phyloP scores from a whole-genome alignment of 2,113 vertebrate genomes.

The Microtus ochrogaster region DNA sequence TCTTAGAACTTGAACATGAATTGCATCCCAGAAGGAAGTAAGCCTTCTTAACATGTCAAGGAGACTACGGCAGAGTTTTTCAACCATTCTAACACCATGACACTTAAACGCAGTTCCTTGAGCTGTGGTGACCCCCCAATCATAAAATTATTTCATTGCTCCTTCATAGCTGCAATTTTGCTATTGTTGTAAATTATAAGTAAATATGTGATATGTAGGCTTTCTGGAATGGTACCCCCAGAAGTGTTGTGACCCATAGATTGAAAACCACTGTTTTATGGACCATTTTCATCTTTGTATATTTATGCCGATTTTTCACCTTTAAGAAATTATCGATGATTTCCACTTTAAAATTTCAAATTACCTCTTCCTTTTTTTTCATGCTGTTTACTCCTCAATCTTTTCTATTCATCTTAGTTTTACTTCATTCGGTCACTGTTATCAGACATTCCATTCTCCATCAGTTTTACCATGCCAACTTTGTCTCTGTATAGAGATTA shows the following conservation, averaged over 20 bases:
- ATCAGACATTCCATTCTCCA: background rate
- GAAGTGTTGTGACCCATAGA: background rate
- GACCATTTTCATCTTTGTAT: background rate
- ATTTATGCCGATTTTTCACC: background rate
- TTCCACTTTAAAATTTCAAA: background rate
- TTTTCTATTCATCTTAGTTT: background rate
- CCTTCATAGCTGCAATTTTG: background rate
- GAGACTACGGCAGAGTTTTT: accelerated
- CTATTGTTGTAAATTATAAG: background rate
- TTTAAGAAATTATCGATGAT: background rate
- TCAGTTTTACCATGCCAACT: background rate
- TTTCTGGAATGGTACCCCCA: background rate
- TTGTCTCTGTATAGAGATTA: background rate
- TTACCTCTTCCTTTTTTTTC: background rate
- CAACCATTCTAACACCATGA: background rate
- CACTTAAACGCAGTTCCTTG: background rate
- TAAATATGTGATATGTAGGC: background rate
- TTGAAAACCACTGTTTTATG: background rate
- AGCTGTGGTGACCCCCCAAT: too few species aligned
- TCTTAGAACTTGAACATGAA: background rate
- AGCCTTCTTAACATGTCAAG: background rate
- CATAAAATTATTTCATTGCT: too few species aligned
- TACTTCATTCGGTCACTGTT: background rate
- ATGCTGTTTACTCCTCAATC: background rate
- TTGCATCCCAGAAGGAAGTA: background rate